Evolutionary conservation across 2,888 invertebrate species (phyloP).

Genomic region (Sinodicranocentrus sp.): DNA sequence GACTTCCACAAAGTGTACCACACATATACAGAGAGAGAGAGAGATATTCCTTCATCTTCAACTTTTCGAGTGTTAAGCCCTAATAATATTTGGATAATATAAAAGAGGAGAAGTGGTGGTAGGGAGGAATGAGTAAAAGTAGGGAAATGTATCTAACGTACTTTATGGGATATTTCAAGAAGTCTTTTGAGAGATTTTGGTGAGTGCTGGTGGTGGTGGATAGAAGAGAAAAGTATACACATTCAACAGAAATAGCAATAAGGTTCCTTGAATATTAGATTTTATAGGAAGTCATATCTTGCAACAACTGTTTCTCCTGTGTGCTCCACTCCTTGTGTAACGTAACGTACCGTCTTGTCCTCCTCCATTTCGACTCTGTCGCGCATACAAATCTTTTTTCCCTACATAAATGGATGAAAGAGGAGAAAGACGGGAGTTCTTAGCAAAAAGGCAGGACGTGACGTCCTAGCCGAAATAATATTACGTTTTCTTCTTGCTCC

Average conservation of each 20-base stretch:
- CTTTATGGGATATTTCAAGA: constrained; percentile 64
- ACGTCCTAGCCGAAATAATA: constrained; percentile 65
- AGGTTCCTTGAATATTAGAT: no score
- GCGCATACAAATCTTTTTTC: constrained; percentile 56
- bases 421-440: constrained; percentile 50
- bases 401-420: constrained; percentile 59
- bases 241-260: not conserved
- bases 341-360: constrained; percentile 25
- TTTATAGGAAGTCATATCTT: no score
- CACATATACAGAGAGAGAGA: no score
- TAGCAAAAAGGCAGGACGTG: constrained; percentile 66
- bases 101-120: constrained; percentile 25
- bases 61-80: constrained; percentile 61
- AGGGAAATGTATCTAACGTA: constrained; percentile 56
- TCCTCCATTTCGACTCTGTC: constrained; percentile 35
- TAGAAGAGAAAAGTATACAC: not conserved
- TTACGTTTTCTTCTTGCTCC: constrained; percentile 50
- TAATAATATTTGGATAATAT: constrained; percentile 68
- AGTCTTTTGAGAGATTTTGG: constrained; percentile 51
- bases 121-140: constrained; percentile 13
- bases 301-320: no score
- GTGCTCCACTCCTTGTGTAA: no score
- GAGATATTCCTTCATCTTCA: constrained; percentile 50
- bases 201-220: not conserved
- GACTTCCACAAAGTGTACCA: no score